Base-by-base conservation (phyloP, 2,113 vertebrate species). In the Alectura lathami region DNA sequence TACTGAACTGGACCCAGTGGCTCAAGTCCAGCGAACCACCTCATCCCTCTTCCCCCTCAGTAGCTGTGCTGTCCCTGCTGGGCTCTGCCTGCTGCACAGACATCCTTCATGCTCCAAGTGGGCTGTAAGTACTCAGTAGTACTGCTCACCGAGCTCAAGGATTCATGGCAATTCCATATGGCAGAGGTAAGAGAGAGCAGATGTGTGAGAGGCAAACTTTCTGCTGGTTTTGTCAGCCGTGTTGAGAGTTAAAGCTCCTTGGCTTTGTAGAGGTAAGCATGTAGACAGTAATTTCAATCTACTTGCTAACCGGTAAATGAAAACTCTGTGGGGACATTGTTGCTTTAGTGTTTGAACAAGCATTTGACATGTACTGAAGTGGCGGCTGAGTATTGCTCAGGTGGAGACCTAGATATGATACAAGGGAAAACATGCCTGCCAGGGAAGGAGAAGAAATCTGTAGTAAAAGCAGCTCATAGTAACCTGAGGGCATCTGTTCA, bases 11-110 rank as follows among this genome's bases (percentile, higher is more conserved):
- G 26, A 57, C 16, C 16, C 18, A 69, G 26, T 23, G 38, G 18
- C 22, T 38, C 1, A 1, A 86, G 60, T 1, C 2, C 18, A 32
- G 17, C 1, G 3, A 47, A 83, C 6, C 4, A 27, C 26, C 10
- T 54, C 3, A 0, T 29, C 30, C 11, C 32, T 8, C 4, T 11
- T 11, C 81, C 26, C 18, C 22, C 40, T 56, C 2, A 0, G 12
- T 4, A 75, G 38, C 69, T 85, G 43, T 2, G 0, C 14, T 91
- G 16, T 45, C 24, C 40, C 38, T 50, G 38, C 53, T 54, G 34
- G 11, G 51, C 62, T 83, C 36, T 40, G 36, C 38, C 17, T 17
- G 60, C 36, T 63, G 15, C 17, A 38, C 34, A 26, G 59, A 40
- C 15, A 26, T 17, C 60, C 15, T 63, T 40, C 17, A 18, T 29